Evolutionary conservation across 2,888 invertebrate genomes (phyloP), one percentile per base, ranked within the genome.

Genomic region (Andrena flavipes): DNA sequence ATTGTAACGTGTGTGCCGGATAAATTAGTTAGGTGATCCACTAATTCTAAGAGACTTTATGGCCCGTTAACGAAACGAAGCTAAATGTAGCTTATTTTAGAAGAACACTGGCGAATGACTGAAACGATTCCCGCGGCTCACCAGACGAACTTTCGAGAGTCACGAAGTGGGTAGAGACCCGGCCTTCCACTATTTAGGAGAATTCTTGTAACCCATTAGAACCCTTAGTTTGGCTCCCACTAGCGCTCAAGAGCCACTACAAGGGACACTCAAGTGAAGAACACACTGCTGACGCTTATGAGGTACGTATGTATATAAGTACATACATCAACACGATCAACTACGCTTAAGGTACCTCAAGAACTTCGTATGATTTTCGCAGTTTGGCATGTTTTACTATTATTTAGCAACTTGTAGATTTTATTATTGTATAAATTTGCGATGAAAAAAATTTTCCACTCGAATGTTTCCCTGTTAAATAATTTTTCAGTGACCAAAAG

Each of bases 211-310:
- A 26, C 16, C 20, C 16, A 29, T n/a, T 65, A 48, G 48, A 48
- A 65, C 65, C 16, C 65, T 48, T 42, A 42, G 42, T 29, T 23
- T 26, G 48, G n/a, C 49, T n/a, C 49, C n/a, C 54, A n/a, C 23
- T 26, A 56, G 26, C 56, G 23, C 56, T 56, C 42, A 42, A 13
- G 42, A 1, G 8, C 20, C 20, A 26, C 20, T 26, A 26, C 20
- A 56, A 10, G 23, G 56, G 56, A 56, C 56, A 10, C 56, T 26
- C 23, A 2, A 13, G 23, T 23, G 56, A 56, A 23, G 56, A 42
- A 42, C 42, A 42, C 42, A 16, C 42, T 5, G 42, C 42, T 16
- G 42, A 42, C 42, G 42, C 42, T 42, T 16, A 16, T 13, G 42
- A 42, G 42, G 16, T 13, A 16, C 42, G 42, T 42, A 16, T 16